These are phyloP conservation scores for Drosophila trapezifrons DNA, from an alignment of 1,140 invertebrate species.

Conservation along the genomic window DNA sequence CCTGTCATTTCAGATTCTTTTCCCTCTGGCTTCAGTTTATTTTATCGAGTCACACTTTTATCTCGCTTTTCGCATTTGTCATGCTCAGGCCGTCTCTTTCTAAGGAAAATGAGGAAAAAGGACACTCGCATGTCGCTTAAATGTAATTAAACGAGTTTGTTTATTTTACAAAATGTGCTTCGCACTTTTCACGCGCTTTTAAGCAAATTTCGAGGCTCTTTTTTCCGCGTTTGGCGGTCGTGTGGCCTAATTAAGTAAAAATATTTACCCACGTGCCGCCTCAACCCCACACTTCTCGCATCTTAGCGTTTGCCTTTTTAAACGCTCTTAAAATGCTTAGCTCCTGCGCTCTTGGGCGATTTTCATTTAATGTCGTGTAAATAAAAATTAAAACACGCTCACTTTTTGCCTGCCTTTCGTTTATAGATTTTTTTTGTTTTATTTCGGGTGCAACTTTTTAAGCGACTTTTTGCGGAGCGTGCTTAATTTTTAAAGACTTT, in stretches of 20 bases:
- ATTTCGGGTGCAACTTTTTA: slow-evolving; percentile 51
- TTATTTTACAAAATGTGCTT: slow-evolving; percentile 75
- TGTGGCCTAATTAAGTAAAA: slow-evolving; percentile 73
- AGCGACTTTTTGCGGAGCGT: slow-evolving; percentile 47
- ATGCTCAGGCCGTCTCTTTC: background rate
- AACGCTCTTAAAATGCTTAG: slow-evolving; percentile 51
- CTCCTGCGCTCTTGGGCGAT: slow-evolving; percentile 12
- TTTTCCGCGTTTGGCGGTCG: slow-evolving; percentile 18
- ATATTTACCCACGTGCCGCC: slow-evolving; percentile 62
- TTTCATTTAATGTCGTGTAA: slow-evolving; percentile 59
- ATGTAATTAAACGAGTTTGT: slow-evolving; percentile 73
- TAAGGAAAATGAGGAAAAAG: background rate
- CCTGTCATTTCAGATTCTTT: background rate
- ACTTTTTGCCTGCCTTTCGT: slow-evolving; percentile 20
- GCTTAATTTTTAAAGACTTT: slow-evolving; percentile 52
- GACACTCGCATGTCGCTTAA: slow-evolving; percentile 36
- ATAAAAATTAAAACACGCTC: slow-evolving; percentile 66
- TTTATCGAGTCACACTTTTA: slow-evolving; percentile 1
- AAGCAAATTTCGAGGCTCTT: slow-evolving; percentile 54
- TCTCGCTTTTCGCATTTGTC: slow-evolving; percentile 9
- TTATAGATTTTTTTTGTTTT: slow-evolving; percentile 8
- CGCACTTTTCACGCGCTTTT: slow-evolving; percentile 70
- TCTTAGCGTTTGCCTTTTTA: slow-evolving; percentile 46
- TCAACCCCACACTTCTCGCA: slow-evolving; percentile 13
- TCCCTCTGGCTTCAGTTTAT: background rate